Base-by-base conservation (phyloP, 1,140 invertebrate species). In the Atopsyche davidsoni region DNA sequence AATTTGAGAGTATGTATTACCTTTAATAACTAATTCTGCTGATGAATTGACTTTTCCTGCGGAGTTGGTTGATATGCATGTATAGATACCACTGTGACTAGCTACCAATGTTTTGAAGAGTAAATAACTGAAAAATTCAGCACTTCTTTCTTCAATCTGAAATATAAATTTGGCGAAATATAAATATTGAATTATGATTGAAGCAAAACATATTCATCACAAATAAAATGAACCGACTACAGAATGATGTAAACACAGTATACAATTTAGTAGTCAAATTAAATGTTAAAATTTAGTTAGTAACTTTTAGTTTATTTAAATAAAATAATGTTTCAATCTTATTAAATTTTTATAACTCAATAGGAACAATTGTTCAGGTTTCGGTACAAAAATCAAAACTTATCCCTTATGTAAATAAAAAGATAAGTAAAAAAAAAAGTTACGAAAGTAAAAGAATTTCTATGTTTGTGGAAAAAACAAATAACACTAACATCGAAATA, bases 1-100 rank as follows among this genome's bases (percentile, higher is more conserved):
- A 31, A 9, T 31, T 31, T 9, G 9, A 31, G 9, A 9, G 9
- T n/a, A 31, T 31, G n/a, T 17, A 49, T 64, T 66, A 83, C 81
- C 80, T 77, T 82, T 80, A 3, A 87, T 83, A 53, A 80, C 70
- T 10, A 87, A 68, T 51, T 77, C 70, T 0, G 83, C 79, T 0
- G 83, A 85, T 59, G 78, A 82, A 60, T 80, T 84, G 0, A 78
- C 77, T 48, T 75, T 77, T 0, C 82, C 83, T 0, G 82, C 82
- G n/a, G 72, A 77, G 60, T 87, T 87, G 45, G 77, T 79, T 0
- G 82, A 83, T 10, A 81, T 74, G 61, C 85, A 87, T 0, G 84
- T 86, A 64, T 87, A 87, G 48, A 80, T 78, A 2, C 84, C 85
- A 45, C 81, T 79, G 61, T 87, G 83, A 6, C 69, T 64, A 0